Evolutionary conservation across 2,888 invertebrate species (phyloP), one percentile per base, ranked within the genome.

Genomic region (Ophion ellenae): DNA sequence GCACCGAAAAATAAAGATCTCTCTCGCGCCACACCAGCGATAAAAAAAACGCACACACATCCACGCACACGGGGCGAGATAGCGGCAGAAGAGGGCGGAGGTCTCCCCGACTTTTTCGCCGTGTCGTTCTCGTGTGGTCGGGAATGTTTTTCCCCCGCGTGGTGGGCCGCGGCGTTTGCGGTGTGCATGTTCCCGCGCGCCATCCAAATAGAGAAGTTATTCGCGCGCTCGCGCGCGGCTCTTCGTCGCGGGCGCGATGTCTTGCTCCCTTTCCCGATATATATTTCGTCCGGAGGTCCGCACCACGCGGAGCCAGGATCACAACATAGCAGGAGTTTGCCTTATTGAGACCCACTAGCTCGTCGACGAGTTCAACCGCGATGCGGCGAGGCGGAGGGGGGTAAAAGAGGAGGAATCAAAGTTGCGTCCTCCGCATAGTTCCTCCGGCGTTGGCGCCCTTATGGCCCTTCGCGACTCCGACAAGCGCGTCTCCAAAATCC

Each of bases 261-360:
- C 85, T 85, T 81, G 83, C 86, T 86, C 81, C 83, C 83, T 86
- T 86, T 83, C 81, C 75, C 83, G 73, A 40, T 40, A 24, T 24
- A 11, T 63, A 74, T 78, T 84, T 67, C 70, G 77, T 78, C 64
- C 36, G 75, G 11, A 59, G 57, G 64, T 59, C 63, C 66, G 36
- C 9, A 40, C 40, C 7, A 40, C 40, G 36, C n/a, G 67, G 61
- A 10, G 10, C 66, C 71, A 28, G 64, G 45, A 69, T 2, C n/a
- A 53, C 11, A 71, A 63, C 64, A 53, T 20, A 7, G 11, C 20
- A 36, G 67, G 40, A 69, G 45, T 73, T 82, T 71, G 79, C 90
- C 90, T 90, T 90, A 90, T 90, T 89, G 90, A 90, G 90, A 89
- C 87, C 81, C 73, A 45, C 57, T 86, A 85, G 76, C 78, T 80